A percentile compares a stretch with the other conserved stretches of the same genome.
Conservation (phyloP, 2,113 vertebrate species). For the Oryzias javanicus region DNA sequence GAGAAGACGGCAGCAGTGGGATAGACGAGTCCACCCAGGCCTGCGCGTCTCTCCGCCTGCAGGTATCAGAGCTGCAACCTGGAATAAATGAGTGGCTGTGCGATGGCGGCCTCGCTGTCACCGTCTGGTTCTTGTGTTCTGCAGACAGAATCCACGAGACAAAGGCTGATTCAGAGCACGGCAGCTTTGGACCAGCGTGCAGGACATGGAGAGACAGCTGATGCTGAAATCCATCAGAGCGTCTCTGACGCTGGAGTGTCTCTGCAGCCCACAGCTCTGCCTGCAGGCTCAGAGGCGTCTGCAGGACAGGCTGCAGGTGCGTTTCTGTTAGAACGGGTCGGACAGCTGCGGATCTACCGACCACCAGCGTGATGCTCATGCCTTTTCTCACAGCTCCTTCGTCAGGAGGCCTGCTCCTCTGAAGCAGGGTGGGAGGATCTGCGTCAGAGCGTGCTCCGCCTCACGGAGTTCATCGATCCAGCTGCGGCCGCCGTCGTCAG, state of each 20-base stretch:
- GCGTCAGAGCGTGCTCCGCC: conserved; percentile 36
- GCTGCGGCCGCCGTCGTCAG: conserved; percentile 70
- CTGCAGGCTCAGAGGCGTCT: conserved; percentile 69
- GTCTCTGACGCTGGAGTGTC: conserved; percentile 67
- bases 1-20: conserved; percentile 6
- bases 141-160: conserved; percentile 72
- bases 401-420: conserved; percentile 70
- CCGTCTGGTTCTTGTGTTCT: background rate
- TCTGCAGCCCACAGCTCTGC: conserved; percentile 60
- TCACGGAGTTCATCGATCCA: conserved; percentile 73
- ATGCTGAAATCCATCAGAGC: conserved; percentile 57
- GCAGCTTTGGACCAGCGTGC: conserved; percentile 75
- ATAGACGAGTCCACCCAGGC: conserved; percentile 58
- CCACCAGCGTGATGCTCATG: conserved; percentile 4
- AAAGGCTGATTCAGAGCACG: conserved; percentile 56
- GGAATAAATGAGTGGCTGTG: too few relatives aligned
- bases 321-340: background rate
- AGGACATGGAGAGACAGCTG: conserved; percentile 63
- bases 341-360: too few relatives aligned
- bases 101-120: background rate
- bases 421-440: conserved; percentile 78
- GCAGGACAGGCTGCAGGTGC: conserved; percentile 83
- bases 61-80: conserved; percentile 68
- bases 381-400: conserved; percentile 73
- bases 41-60: conserved; percentile 56